phyloP scores from a whole-genome alignment of 1,140 invertebrate species.

The Schlechtendalia chinensis region DNA sequence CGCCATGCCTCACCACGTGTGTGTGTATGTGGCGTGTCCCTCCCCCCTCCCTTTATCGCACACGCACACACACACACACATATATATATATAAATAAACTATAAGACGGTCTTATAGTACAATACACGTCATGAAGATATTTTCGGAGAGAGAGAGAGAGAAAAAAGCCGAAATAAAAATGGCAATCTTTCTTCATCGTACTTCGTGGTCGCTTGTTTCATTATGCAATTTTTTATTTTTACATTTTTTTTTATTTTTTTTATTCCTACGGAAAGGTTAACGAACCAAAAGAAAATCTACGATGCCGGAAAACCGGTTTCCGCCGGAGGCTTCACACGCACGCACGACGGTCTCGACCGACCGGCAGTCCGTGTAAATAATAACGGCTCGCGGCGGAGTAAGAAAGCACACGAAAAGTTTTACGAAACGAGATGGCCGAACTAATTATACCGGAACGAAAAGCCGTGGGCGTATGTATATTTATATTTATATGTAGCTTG shows the following conservation, averaged over 20 bases:
- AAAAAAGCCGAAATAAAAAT: conserved; percentile 16
- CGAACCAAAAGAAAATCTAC: conserved; percentile 48
- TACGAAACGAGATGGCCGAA: background rate
- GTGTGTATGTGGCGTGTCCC: background rate
- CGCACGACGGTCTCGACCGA: conserved; percentile 1
- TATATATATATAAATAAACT: conserved; percentile 4
- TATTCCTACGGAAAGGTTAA: conserved; percentile 26
- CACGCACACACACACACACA: background rate
- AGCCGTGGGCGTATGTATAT: too few relatives aligned
- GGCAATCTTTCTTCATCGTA: background rate
- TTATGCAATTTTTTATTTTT: conserved; percentile 33
- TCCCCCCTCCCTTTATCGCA: background rate
- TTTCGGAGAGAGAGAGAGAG: background rate
- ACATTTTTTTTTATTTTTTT: background rate
- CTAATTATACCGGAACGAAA: too few relatives aligned
- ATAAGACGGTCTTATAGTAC: background rate
- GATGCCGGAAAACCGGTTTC: conserved; percentile 40
- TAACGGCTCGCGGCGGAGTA: background rate
- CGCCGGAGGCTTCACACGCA: conserved; percentile 3
- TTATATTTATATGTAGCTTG: too few relatives aligned
- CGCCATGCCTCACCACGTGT: background rate
- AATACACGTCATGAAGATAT: background rate
- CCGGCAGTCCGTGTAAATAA: background rate
- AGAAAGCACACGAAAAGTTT: conserved; percentile 29
- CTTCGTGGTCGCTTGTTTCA: background rate